Base-by-base conservation (phyloP, 1,140 invertebrate genomes). In the Helicoverpa armigera region DNA sequence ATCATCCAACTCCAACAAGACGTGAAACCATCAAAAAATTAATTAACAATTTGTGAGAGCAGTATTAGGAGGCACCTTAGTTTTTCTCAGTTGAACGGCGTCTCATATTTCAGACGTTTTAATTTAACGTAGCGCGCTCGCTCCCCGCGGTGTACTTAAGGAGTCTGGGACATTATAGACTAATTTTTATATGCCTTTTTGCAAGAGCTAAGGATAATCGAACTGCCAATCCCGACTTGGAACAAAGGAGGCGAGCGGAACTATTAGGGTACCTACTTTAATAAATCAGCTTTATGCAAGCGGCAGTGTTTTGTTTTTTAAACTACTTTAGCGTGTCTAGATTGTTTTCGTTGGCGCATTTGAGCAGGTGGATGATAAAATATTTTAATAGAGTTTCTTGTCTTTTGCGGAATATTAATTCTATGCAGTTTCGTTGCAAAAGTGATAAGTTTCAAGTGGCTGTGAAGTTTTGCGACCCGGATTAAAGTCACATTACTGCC, bases 111-210 rank as follows among this genome's bases (percentile, higher is more conserved):
- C 87, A 91, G 89, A 88, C 87, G 83, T 86, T 92, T 93, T 93
- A 90, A 92, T 92, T 91, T 90, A 88, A 82, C 80, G 54, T 87
- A 85, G 87, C 87, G 82, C 73, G 72, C 83, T 73, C 81, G 77
- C 85, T 91, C 91, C 92, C 93, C 78, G 86, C 80, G 92, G 92
- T 83, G 88, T 83, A 87, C 90, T 93, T 94, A 91, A 92, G 83
- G 73, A 93, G 92, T 94, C 92, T 92, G 90, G 85, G 89, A 94
- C 90, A 91, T 91, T 90, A 88, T 87, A 91, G 89, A 87, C 90
- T 90, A 92, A 92, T 92, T 94, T 92, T 93, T 93, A 90, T 91
- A 90, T 87, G 86, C 88, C 89, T 92, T 92, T 92, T 94, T 92
- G 84, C 86, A 86, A 84, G 84, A 92, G 88, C 83, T 82, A 78